phyloP scores from a whole-genome alignment of 2,113 vertebrate genomes.

The Hippocampus zosterae region DNA sequence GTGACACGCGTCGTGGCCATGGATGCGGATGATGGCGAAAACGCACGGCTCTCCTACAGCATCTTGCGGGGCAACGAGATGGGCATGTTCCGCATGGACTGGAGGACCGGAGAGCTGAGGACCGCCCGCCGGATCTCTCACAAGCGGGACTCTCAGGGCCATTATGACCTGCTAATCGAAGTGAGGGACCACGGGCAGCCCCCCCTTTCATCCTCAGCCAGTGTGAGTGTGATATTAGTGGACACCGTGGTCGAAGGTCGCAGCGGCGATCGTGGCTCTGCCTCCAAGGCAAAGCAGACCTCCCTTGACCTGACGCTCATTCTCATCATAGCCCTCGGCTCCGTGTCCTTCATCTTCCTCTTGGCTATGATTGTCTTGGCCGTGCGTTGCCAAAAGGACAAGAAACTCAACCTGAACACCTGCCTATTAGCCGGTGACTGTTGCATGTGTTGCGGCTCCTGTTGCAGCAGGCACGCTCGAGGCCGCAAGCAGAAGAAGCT shows the following conservation, averaged over 20 bases:
- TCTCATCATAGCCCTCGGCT: constrained; percentile 94
- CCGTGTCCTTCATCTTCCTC: constrained; percentile 93
- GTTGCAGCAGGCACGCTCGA: constrained; percentile 83
- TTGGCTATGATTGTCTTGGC: constrained; percentile 97
- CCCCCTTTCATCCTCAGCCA: constrained; percentile 89
- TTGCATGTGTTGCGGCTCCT: constrained; percentile 85
- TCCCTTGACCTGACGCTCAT: constrained; percentile 94
- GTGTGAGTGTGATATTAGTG: constrained; percentile 84
- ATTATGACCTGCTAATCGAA: constrained; percentile 91
- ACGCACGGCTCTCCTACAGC: constrained; percentile 92
- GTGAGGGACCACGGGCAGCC: constrained; percentile 96
- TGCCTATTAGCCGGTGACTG: constrained; percentile 90
- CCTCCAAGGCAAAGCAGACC: constrained; percentile 77
- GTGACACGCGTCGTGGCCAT: constrained; percentile 89
- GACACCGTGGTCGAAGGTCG: constrained; percentile 83
- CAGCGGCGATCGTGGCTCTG: constrained; percentile 63
- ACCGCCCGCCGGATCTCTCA: constrained; percentile 85
- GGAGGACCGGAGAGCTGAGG: constrained; percentile 93
- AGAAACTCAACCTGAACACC: constrained; percentile 91
- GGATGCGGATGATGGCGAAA: constrained; percentile 93
- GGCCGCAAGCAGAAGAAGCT: constrained; percentile 87
- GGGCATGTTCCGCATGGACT: constrained; percentile 94
- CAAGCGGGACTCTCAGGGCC: constrained; percentile 87
- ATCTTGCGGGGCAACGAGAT: constrained; percentile 91
- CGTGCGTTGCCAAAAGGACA: constrained; percentile 96